phyloP scores from a whole-genome alignment of 1,140 invertebrate species.

The Heliothis virescens region DNA sequence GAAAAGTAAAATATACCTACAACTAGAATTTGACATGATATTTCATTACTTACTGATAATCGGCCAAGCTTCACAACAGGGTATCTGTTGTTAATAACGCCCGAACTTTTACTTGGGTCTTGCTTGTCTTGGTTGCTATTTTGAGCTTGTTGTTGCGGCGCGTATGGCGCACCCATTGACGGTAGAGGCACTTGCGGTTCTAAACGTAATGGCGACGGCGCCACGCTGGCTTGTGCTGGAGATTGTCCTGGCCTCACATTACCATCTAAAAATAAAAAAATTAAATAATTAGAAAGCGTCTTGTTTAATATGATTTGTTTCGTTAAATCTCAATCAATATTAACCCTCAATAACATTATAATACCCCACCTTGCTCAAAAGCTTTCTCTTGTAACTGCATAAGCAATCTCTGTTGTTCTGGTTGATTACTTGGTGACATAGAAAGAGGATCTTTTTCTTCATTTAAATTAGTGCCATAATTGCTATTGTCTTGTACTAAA shows the following conservation, averaged over 20 bases:
- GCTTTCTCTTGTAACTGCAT: constrained; percentile 76
- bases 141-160: constrained; percentile 62
- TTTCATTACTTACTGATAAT: constrained; percentile 72
- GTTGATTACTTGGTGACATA: constrained; percentile 84
- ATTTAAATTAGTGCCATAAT: constrained; percentile 72
- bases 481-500: constrained; percentile 74
- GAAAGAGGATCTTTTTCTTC: constrained; percentile 87
- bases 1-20: no score
- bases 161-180: constrained; percentile 84
- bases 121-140: constrained; percentile 76
- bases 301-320: no score
- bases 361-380: constrained; percentile 74
- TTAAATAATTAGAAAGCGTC: no score
- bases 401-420: constrained; percentile 84
- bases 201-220: constrained; percentile 83
- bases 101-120: constrained; percentile 72
- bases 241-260: constrained; percentile 85
- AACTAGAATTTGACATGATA: no score
- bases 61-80: constrained; percentile 81
- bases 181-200: constrained; percentile 84
- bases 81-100: constrained; percentile 78
- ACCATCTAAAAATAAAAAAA: constrained; percentile 64
- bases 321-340: no score
- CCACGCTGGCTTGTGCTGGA: constrained; percentile 87
- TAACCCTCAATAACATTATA: not conserved